Percentiles rank a stretch among this genome's conserved stretches.
phyloP scores from a whole-genome alignment of 1,140 invertebrate genomes.

The Caenorhabditis latens region DNA sequence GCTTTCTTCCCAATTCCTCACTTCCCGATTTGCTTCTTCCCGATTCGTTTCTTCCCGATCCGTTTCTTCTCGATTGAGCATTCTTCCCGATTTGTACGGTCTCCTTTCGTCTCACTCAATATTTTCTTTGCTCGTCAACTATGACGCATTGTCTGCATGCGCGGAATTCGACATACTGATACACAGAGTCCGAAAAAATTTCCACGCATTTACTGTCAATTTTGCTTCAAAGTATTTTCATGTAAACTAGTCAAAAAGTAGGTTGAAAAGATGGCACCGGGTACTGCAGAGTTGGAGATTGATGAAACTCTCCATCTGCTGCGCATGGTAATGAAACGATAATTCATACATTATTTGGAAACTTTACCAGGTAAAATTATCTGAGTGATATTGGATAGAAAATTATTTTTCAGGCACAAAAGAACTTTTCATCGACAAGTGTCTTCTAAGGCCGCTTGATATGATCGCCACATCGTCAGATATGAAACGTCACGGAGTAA shows the following conservation, averaged over 20 bases:
- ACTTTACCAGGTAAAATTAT: conserved; percentile 7
- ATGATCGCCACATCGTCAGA: conserved; percentile 39
- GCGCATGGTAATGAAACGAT: conserved; percentile 25
- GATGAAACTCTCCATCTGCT: conserved; percentile 39
- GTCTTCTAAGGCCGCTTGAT: conserved; percentile 24
- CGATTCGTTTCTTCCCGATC: no score
- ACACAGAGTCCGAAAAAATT: background rate
- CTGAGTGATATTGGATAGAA: background rate
- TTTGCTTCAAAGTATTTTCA: background rate
- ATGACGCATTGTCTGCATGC: conserved; percentile 27
- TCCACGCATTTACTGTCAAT: background rate
- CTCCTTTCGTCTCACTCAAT: background rate
- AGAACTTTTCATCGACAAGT: conserved; percentile 41
- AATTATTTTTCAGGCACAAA: conserved; percentile 4
- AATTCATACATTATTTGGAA: conserved; percentile 50
- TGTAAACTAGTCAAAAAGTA: background rate
- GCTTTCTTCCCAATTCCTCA: no score
- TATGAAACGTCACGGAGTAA: conserved; percentile 37
- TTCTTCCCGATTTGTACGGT: no score
- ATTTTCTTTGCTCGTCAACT: conserved; percentile 9
- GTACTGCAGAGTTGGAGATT: conserved; percentile 15
- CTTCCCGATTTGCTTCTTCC: no score
- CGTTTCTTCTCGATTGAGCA: no score
- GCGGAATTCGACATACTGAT: background rate
- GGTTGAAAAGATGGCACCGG: conserved; percentile 16